These are phyloP conservation scores for Neotoma lepida DNA, from an alignment of 2,113 vertebrate species.

Conservation along the genomic window DNA sequence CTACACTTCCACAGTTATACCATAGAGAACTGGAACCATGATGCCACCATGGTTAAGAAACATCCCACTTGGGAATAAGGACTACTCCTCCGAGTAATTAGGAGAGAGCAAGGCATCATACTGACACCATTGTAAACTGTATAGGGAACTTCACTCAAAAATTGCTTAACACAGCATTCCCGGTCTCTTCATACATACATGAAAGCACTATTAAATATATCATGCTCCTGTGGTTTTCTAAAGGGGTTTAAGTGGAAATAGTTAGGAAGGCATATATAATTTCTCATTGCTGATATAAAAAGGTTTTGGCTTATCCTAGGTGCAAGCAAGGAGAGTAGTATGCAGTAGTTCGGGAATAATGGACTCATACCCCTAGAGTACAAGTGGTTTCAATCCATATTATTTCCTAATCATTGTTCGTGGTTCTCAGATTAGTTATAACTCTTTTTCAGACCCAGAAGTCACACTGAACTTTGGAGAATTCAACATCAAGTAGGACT, in stretches of 20 bases:
- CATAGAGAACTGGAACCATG: not conserved
- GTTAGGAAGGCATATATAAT: not conserved
- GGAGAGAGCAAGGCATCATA: not conserved
- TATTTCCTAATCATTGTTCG: not conserved
- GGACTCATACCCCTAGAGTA: not conserved
- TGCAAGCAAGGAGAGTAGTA: not conserved
- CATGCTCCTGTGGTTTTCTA: not conserved
- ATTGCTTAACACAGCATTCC: not conserved
- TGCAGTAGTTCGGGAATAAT: not conserved
- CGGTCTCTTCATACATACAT: not conserved
- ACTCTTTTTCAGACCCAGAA: not conserved
- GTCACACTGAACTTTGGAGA: not conserved
- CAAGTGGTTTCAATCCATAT: not conserved
- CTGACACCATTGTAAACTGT: not conserved
- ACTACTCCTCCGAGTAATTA: not conserved
- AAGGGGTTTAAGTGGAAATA: not conserved
- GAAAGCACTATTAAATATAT: not conserved
- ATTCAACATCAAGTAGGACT: not conserved
- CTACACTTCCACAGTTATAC: too few species aligned
- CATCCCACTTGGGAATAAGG: not conserved
- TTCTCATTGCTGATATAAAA: not conserved
- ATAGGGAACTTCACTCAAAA: constrained; percentile 43
- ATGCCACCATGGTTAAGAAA: not conserved
- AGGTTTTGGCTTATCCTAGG: not conserved
- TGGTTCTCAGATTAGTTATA: not conserved